Evolutionary conservation across 2,797 vertebrate genomes (phyloP).

Genomic region (Betta splendens): DNA sequence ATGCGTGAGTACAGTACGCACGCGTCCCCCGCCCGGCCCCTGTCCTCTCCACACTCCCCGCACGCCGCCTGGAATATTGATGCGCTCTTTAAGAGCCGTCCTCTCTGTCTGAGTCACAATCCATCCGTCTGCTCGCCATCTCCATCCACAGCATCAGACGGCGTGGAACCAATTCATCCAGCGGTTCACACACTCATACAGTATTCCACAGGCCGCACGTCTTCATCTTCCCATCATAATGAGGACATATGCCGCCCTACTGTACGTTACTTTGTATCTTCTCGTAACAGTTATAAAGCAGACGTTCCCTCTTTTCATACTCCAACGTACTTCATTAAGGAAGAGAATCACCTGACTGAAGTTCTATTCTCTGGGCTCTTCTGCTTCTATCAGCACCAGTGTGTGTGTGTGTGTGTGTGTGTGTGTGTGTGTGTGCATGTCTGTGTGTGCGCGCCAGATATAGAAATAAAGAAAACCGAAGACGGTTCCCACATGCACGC

Average conservation of each 20-base stretch:
- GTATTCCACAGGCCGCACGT: constrained; percentile 45
- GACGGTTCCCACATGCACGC: background rate
- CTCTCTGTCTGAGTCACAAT: constrained; percentile 76
- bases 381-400: constrained; percentile 61
- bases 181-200: constrained; percentile 53
- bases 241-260: constrained; percentile 48
- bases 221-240: constrained; percentile 66
- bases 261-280: constrained; percentile 70
- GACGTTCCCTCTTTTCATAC: constrained; percentile 34
- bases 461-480: constrained; percentile 28
- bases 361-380: constrained; percentile 45
- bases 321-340: constrained; percentile 65
- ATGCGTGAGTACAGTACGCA: too few relatives aligned
- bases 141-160: constrained; percentile 60
- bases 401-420: constrained; percentile 13
- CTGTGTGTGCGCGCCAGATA: constrained; percentile 30
- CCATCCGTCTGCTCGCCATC: constrained; percentile 71
- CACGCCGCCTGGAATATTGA: constrained; percentile 79
- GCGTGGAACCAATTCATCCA: constrained; percentile 65
- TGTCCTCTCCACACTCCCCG: constrained; percentile 49
- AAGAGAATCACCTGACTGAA: constrained; percentile 49
- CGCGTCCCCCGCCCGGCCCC: constrained; percentile 46
- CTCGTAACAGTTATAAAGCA: constrained; percentile 63
- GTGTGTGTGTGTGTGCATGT: constrained; percentile 18
- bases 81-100: constrained; percentile 78